Percentiles rank a stretch among this genome's conserved stretches.
These are phyloP conservation scores for Daubentonia madagascariensis DNA, from an alignment of 2,113 vertebrate species.

Conservation along the genomic window DNA sequence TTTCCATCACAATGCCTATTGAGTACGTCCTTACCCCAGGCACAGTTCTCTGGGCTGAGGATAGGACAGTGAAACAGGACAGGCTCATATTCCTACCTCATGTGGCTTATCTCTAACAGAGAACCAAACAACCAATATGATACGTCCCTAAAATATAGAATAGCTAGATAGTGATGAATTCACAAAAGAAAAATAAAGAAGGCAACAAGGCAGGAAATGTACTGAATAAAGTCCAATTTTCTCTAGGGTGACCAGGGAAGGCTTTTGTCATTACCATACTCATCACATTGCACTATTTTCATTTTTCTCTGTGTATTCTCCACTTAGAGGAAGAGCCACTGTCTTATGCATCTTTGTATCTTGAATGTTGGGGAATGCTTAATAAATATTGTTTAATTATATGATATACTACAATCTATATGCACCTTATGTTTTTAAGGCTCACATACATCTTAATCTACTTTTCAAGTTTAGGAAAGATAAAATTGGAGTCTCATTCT, in stretches of 20 bases:
- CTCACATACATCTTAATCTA: background rate
- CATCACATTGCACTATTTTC: background rate
- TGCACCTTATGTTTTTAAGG: background rate
- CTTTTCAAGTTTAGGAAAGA: background rate
- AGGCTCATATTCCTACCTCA: rapidly evolving
- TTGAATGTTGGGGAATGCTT: background rate
- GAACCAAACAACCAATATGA: background rate
- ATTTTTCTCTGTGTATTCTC: background rate
- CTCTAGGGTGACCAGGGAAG: background rate
- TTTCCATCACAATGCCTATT: background rate
- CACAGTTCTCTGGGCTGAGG: background rate
- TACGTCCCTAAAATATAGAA: background rate
- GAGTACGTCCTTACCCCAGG: background rate
- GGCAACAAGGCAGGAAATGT: rapidly evolving
- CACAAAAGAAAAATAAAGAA: background rate
- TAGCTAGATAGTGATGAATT: background rate
- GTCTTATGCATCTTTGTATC: background rate
- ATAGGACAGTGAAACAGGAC: background rate
- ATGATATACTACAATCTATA: background rate
- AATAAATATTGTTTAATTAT: background rate
- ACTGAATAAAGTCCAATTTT: background rate
- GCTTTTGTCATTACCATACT: rapidly evolving
- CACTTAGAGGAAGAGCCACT: background rate
- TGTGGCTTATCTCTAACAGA: background rate
- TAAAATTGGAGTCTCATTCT: background rate